Evolutionary conservation across 2,888 invertebrate species (phyloP).

Genomic region (Melinaea menophilus): DNA sequence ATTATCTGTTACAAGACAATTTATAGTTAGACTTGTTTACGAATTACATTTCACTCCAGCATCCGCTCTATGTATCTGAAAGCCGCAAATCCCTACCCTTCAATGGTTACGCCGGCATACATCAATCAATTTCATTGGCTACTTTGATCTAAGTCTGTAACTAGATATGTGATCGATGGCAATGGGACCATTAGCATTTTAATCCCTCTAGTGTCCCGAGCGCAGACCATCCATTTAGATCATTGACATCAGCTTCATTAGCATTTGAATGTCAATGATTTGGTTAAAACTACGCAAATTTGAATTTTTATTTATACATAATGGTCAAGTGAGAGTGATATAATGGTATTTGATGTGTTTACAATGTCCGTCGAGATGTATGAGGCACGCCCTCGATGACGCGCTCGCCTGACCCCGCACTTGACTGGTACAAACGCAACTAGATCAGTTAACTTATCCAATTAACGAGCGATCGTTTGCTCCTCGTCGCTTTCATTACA

Average conservation of each 20-base stretch:
- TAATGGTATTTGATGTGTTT: background rate
- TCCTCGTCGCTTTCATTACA: slow-evolving; percentile 6
- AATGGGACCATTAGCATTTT: background rate
- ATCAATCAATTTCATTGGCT: background rate
- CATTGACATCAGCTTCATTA: background rate
- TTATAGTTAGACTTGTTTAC: too few species aligned
- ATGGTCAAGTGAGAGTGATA: background rate
- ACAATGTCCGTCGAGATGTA: background rate
- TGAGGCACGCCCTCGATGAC: slow-evolving; percentile 1
- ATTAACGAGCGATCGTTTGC: slow-evolving; percentile 11
- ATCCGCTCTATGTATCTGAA: background rate
- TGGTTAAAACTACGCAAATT: background rate
- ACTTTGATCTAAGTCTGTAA: background rate
- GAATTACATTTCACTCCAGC: background rate
- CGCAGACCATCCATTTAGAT: background rate
- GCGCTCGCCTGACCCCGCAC: slow-evolving; percentile 4
- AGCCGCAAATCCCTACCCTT: too few species aligned
- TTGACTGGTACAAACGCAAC: slow-evolving; percentile 7
- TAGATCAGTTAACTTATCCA: slow-evolving; percentile 16
- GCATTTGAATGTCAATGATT: background rate
- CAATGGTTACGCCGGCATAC: background rate
- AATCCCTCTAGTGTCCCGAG: background rate
- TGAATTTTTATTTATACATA: background rate
- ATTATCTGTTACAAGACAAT: too few species aligned
- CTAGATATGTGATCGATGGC: slow-evolving; percentile 4